Base-by-base conservation (phyloP, 2,797 vertebrate species). In the Bradypus variegatus region DNA sequence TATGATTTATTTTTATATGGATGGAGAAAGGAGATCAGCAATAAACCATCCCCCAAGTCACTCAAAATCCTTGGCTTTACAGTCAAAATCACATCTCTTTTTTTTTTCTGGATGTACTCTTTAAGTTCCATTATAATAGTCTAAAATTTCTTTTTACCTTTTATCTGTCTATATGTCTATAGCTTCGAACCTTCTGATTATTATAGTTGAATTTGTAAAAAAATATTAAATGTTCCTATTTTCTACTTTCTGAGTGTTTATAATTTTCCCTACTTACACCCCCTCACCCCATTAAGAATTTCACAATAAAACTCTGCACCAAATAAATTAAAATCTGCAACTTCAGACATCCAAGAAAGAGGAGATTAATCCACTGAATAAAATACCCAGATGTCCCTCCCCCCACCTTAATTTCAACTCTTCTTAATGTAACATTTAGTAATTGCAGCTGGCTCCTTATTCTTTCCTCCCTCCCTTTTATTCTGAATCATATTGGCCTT, bases 301-400 rank as follows among this genome's bases (percentile, higher is more conserved):
- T 95, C 95, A 93, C 91, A 96, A 96, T 93, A 96, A 94, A 95
- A 94, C 84, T 84, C 87, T 94, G 76, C 79, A 95, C 60, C 82
- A 95, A 96, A 95, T 95, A 95, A 96, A 94, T 95, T 89, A 94
- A 95, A 96, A 94, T 92, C 91, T 93, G 94, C 93, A 94, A 96
- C 92, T 96, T 96, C 91, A 94, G 94, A 96, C 95, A 95, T 95
- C 88, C 94, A 83, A 95, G 91, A 80, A 96, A 94, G 94, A 94
- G 78, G 85, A 91, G 93, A 92, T 92, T 93, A 96, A 96, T 96
- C 90, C 91, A 92, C 85, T 95, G 93, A 92, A 88, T 93, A 91
- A 93, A 93, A 94, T 91, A 92, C 79, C 45, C 95, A 91, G 70
- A 50, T 50, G 50, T 88, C 93, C 94, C 94, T 91, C 88, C 80